Percentiles rank a stretch among this genome's conserved stretches.
phyloP scores from a whole-genome alignment of 2,797 vertebrate genomes.

The Fratercula arctica region DNA sequence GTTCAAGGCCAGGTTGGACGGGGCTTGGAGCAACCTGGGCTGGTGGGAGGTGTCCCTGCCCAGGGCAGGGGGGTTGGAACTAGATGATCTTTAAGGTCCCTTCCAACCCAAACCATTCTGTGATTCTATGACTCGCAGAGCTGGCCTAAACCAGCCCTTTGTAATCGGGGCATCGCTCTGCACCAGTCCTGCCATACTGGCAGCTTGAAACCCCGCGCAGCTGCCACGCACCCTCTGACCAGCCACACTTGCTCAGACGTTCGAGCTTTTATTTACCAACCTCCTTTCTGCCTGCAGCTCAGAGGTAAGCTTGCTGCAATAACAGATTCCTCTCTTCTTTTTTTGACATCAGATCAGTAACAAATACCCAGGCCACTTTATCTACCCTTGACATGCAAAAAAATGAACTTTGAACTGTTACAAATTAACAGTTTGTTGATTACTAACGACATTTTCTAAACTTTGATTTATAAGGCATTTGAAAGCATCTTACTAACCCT shows the following conservation, averaged over 20 bases:
- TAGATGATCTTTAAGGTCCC: no score
- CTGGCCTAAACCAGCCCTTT: neutral
- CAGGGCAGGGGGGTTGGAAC: no score
- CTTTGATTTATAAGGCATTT: neutral
- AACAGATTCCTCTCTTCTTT: neutral
- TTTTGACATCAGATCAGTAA: neutral
- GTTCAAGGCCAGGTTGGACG: no score
- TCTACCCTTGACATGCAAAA: neutral
- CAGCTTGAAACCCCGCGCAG: neutral
- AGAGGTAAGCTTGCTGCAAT: neutral
- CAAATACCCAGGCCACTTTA: neutral
- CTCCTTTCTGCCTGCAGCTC: neutral
- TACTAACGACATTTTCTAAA: neutral
- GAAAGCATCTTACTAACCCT: neutral
- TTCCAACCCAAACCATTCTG: no score
- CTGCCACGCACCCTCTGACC: no score
- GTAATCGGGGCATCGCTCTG: accelerated
- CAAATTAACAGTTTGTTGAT: neutral
- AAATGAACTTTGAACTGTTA: neutral
- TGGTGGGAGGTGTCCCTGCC: no score
- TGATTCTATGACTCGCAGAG: no score
- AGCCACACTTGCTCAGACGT: no score
- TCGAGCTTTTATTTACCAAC: neutral
- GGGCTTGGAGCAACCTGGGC: no score
- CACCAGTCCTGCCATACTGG: neutral